Evolutionary conservation across 2,888 invertebrate genomes (phyloP).

Genomic region (Aradus depressus): DNA sequence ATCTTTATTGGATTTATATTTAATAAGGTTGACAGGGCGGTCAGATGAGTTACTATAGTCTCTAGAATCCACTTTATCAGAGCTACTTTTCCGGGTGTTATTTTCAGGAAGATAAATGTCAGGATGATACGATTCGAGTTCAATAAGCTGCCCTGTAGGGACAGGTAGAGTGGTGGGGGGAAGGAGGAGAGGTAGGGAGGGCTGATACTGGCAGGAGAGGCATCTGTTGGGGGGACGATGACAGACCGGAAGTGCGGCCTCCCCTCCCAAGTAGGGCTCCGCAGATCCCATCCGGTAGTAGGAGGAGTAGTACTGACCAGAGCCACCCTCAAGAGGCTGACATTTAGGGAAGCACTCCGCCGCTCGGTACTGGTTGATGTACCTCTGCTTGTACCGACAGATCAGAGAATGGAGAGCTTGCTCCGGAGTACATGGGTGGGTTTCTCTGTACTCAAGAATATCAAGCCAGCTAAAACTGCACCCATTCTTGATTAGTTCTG

Average conservation of each 20-base stretch:
- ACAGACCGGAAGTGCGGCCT: not conserved
- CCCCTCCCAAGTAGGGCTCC: too few relatives aligned
- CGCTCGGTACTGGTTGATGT: not conserved
- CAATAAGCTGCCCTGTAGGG: slow-evolving; percentile 57
- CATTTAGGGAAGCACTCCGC: slow-evolving; percentile 10
- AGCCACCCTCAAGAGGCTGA: slow-evolving; percentile 5
- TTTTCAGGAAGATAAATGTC: slow-evolving; percentile 16
- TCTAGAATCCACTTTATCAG: slow-evolving; percentile 18
- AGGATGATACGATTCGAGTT: slow-evolving; percentile 43
- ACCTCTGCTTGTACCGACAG: slow-evolving; percentile 34
- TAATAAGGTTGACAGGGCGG: slow-evolving; percentile 16
- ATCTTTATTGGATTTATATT: slow-evolving; percentile 24
- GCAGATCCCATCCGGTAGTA: too few relatives aligned
- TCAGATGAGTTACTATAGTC: slow-evolving; percentile 20
- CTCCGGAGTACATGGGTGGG: slow-evolving; percentile 44
- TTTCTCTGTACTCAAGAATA: slow-evolving; percentile 51
- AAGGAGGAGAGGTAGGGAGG: slow-evolving; percentile 10
- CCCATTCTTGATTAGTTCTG: slow-evolving; percentile 48
- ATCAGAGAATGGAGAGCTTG: slow-evolving; percentile 42
- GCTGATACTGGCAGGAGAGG: not conserved
- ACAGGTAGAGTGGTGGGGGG: slow-evolving; percentile 35
- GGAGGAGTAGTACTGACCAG: too few relatives aligned
- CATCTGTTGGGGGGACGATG: not conserved
- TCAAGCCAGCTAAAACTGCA: slow-evolving; percentile 52
- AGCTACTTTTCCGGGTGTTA: slow-evolving; percentile 19